Base-by-base conservation (phyloP, 2,888 invertebrate species). In the Meiosimyza platycephala region DNA sequence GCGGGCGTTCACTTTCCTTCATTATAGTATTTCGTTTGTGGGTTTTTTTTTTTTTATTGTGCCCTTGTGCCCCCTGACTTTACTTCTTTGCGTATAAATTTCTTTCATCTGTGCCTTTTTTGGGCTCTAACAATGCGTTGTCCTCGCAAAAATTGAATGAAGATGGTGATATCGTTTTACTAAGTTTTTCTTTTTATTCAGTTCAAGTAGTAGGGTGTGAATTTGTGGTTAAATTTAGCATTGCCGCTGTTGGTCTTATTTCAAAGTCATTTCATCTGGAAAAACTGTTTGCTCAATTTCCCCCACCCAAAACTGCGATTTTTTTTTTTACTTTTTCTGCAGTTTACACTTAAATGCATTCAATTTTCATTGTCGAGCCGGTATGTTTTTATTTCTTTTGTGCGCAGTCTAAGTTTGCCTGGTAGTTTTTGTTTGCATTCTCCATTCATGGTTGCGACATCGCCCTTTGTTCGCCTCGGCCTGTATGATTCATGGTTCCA, bases 1-100 rank as follows among this genome's bases (percentile, higher is more conserved):
- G 69, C 71, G 75, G 52, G 68, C 62, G 71, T 62, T 67, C 64
- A 22, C 28, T 22, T 48, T 63, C 47, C 28, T 22, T 57, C 28
- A 28, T 57, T 57, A 40, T 22, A n/a, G n/a, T n/a, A n/a, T 62
- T 62, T 16, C 16, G 40, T 63, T 18, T 40, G 40, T n/a, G 11
- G 16, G 18, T 57, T 13, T 40, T 28, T 22, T 22, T 62, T 40
- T 62, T 2, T 60, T n/a, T n/a, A n/a, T n/a, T 9, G 62, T 47
- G 63, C 47, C 18, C 40, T 63, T 47, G 62, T n/a, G n/a, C 62
- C 13, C 13, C 51, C 50, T 59, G 18, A 40, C 40, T 9, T 40
- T 1, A 40, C 15, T 18, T 51, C 28, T 48, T 62, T 40, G 40
- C 6, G 40, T 40, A 40, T 50, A 6, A 2, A 9, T n/a, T 50